These are phyloP conservation scores for Trissonchulus sp. DNA, from an alignment of 2,888 invertebrate species.

Conservation along the genomic window DNA sequence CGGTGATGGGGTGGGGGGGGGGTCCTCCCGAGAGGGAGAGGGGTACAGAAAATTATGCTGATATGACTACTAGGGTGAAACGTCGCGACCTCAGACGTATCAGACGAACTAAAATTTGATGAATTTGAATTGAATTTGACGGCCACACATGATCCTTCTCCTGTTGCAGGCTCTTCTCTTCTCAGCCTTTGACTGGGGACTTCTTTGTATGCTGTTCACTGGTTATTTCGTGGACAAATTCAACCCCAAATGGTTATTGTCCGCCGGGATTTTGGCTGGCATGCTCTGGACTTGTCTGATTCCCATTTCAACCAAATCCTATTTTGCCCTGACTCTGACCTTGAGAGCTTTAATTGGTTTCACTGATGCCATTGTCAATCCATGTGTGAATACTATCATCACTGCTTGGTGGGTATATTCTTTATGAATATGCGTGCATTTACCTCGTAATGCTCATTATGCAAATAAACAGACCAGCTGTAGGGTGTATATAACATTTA, in stretches of 20 bases:
- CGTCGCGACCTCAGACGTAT: too few relatives aligned
- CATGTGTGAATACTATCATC: constrained; percentile 11
- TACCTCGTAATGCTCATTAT: too few relatives aligned
- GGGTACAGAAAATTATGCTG: too few relatives aligned
- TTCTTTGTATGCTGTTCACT: constrained; percentile 18
- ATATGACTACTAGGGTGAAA: too few relatives aligned
- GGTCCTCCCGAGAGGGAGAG: too few relatives aligned
- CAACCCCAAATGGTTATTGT: constrained; percentile 20
- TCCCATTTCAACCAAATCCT: constrained; percentile 1
- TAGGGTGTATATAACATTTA: too few relatives aligned
- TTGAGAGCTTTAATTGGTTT: constrained; percentile 10
- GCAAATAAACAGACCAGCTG: too few relatives aligned
- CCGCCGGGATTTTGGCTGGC: background rate
- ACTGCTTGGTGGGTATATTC: background rate
- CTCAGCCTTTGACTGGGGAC: constrained; percentile 24
- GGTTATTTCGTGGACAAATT: background rate
- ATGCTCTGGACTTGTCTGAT: background rate
- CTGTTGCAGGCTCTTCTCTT: constrained; percentile 16
- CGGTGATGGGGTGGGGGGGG: too few relatives aligned
- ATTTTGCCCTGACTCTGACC: constrained; percentile 1
- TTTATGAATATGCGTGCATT: too few relatives aligned
- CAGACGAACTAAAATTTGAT: too few relatives aligned
- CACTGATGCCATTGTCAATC: constrained; percentile 15
- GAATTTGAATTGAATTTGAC: too few relatives aligned
- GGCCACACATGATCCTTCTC: too few relatives aligned